phyloP scores from a whole-genome alignment of 1,140 invertebrate species.

The Onthophagus taurus region DNA sequence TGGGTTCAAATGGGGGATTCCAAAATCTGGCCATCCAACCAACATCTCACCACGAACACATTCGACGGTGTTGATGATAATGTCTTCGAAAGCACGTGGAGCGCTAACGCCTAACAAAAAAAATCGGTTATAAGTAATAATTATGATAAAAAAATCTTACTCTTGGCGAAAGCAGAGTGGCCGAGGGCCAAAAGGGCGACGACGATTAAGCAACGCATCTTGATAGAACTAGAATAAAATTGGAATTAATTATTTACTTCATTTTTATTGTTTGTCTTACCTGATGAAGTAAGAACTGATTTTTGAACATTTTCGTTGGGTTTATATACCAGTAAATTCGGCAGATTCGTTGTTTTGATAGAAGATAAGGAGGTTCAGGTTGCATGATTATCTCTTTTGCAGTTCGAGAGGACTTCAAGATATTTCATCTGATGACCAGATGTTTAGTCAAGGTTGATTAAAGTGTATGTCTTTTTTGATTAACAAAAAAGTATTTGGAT shows the following conservation, averaged over 20 bases:
- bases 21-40: not conserved
- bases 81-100: not conserved
- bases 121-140: not conserved
- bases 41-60: not conserved
- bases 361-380: no score
- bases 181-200: not conserved
- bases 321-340: no score
- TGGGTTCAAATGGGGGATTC: not conserved
- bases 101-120: not conserved
- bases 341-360: no score
- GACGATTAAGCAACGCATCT: not conserved
- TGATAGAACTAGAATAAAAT: not conserved
- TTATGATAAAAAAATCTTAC: not conserved
- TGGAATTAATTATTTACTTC: not conserved
- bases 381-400: no score
- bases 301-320: no score
- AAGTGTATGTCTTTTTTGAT: no score
- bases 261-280: no score
- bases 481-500: no score
- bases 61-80: not conserved
- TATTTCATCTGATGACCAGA: no score
- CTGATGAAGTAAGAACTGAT: not conserved
- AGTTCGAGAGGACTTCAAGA: no score
- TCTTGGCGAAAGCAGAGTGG: not conserved
- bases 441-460: no score